Base-by-base conservation (phyloP, 1,140 invertebrate species). In the Coptotermes formosanus region DNA sequence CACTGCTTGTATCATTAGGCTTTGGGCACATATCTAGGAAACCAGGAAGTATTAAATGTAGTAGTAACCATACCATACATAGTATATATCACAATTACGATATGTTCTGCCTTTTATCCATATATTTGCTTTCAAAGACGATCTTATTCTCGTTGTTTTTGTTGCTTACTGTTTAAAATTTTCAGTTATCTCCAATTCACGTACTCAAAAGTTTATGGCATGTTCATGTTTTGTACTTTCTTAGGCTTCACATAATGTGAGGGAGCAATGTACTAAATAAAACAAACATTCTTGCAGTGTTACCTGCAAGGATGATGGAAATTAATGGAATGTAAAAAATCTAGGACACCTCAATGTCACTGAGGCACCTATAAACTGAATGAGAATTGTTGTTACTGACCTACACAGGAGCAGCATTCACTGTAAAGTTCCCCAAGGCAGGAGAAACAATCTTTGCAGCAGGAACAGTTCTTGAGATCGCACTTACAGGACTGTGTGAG, bases 401-500 rank as follows among this genome's bases (percentile, higher is more conserved):
- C 97, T 88, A 99, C 96, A 93, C 98, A 99, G 82, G 97, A 97
- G 90, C 98, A 99, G 91, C 98, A 99, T 90, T 99, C 97, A 87
- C 94, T 95, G 90, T 97, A 99, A 14, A 98, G 92, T 88, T 96
- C 95, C 88, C 95, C 96, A 43, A 99, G 92, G 89, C 98, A 99
- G 88, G 94, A 95, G 88, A 95, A 96, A 89, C 98, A 99, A 89
- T 98, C 97, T 89, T 96, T 96, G 91, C 97, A 98, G 89, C 98
- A 99, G 38, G 96, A 96, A 90, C 97, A 98, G 90, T 97, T 96
- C 88, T 95, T 95, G 88, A 97, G 92, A 90, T 98, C 97, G 91
- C 98, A 99, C 90, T 98, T 98, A 91, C 98, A 99, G 44, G 97
- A 97, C 89, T 98, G 96, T 25, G 97, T 98, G 59, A 99, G 92